Percentiles rank a stretch among this genome's conserved stretches.
Conservation (phyloP, 2,888 invertebrate genomes). For the Apotomis betuletana region DNA sequence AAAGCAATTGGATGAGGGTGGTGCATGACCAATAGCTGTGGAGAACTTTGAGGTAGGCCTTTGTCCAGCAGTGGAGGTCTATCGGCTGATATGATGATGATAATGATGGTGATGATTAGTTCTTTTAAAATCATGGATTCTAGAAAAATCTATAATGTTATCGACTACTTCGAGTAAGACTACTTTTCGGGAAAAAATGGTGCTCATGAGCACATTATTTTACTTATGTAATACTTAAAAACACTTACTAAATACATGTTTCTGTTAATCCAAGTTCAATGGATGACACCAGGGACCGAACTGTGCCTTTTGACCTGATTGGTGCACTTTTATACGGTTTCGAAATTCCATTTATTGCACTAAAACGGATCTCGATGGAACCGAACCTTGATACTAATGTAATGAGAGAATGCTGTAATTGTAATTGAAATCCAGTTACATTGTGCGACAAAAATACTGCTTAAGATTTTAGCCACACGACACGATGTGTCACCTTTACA, state of each 20-base stretch:
- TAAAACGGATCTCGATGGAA: constrained; percentile 46
- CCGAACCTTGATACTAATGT: constrained; percentile 38
- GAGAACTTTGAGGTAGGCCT: no score
- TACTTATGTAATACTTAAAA: constrained; percentile 3
- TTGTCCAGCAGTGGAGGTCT: no score
- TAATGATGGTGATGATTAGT: no score
- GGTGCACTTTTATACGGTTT: constrained; percentile 63
- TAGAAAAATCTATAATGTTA: no score
- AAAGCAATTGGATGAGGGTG: no score
- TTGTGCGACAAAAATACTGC: constrained; percentile 1
- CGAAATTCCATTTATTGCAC: constrained; percentile 53
- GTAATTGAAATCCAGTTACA: constrained; percentile 26
- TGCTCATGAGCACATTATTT: no score
- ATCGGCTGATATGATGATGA: no score
- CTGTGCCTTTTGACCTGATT: constrained; percentile 54
- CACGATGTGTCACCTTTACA: background rate
- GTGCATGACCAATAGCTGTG: no score
- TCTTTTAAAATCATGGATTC: no score
- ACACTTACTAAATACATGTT: constrained; percentile 65
- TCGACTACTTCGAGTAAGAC: no score
- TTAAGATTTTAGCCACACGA: background rate
- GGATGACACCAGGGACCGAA: constrained; percentile 49
- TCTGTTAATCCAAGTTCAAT: constrained; percentile 42
- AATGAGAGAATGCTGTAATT: constrained; percentile 37
- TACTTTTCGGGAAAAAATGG: no score